phyloP scores from a whole-genome alignment of 2,888 invertebrate genomes.

The Meiosimyza platycephala region DNA sequence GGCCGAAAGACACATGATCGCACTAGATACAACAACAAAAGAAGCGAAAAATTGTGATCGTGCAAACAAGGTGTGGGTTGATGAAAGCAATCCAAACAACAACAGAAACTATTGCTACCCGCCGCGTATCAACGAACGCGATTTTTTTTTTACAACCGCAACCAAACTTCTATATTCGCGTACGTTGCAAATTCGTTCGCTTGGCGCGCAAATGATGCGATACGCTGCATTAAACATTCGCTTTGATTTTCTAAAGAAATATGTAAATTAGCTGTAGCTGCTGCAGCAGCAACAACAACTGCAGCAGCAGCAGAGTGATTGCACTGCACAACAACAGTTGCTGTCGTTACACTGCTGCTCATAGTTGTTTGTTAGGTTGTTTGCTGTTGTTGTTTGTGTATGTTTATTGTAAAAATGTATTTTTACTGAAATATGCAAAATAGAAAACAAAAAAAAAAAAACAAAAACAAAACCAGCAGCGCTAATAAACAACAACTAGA shows the following conservation, averaged over 20 bases:
- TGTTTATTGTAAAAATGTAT: constrained; percentile 23
- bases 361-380: constrained; percentile 1
- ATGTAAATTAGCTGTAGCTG: constrained; percentile 38
- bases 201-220: constrained; percentile 44
- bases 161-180: not conserved
- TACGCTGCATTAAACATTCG: constrained; percentile 49
- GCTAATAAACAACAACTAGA: not conserved
- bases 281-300: constrained; percentile 25
- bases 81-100: constrained; percentile 25
- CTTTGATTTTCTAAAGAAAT: constrained; percentile 44
- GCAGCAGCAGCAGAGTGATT: constrained; percentile 8
- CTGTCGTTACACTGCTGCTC: constrained; percentile 2
- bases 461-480: constrained; percentile 14
- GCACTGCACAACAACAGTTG: not conserved
- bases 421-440: constrained; percentile 26
- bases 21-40: constrained; percentile 13
- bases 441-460: not conserved
- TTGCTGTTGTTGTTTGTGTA: constrained; percentile 16
- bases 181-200: constrained; percentile 19
- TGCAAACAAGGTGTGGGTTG: constrained; percentile 49
- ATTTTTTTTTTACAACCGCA: constrained; percentile 26
- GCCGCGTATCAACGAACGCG: constrained; percentile 25
- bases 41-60: constrained; percentile 23
- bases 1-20: constrained; percentile 16
- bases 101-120: constrained; percentile 35